phyloP scores from a whole-genome alignment of 2,888 invertebrate genomes.

The Drosophila mimica region DNA sequence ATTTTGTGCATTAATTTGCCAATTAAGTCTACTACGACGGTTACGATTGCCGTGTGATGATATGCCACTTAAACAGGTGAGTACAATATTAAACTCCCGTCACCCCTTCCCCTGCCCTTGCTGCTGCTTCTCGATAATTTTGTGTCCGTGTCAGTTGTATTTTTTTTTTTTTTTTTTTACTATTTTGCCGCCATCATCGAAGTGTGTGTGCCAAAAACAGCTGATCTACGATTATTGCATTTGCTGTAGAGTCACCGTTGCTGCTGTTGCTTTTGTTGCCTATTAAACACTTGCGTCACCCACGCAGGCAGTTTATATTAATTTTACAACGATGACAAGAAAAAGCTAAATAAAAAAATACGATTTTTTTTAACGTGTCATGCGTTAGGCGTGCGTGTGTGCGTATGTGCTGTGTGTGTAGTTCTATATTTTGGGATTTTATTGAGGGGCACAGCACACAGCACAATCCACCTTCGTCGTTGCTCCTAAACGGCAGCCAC shows the following conservation, averaged over 20 bases:
- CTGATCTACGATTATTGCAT: constrained; percentile 69
- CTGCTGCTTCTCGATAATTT: constrained; percentile 1
- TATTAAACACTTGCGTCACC: constrained; percentile 74
- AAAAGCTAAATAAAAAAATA: constrained; percentile 22
- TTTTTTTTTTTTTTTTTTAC: constrained; percentile 10
- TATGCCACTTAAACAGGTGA: constrained; percentile 85
- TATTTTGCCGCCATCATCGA: constrained; percentile 41
- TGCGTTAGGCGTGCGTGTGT: constrained; percentile 33
- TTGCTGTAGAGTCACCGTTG: constrained; percentile 24
- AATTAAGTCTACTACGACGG: constrained; percentile 82
- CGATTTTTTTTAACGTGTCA: constrained; percentile 49
- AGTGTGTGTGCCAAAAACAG: constrained; percentile 54
- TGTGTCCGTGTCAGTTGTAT: constrained; percentile 16
- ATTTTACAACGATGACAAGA: constrained; percentile 25
- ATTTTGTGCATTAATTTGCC: constrained; percentile 67
- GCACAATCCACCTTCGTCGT: constrained; percentile 45
- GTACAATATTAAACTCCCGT: constrained; percentile 29
- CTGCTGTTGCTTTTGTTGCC: constrained; percentile 8
- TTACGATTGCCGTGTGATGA: constrained; percentile 84
- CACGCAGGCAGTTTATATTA: constrained; percentile 44
- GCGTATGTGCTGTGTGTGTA: constrained; percentile 13
- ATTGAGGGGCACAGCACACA: constrained; percentile 26
- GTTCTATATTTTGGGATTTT: constrained; percentile 55
- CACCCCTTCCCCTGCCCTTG: background rate
- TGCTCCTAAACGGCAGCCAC: constrained; percentile 44